Conservation (phyloP, 2,797 vertebrate species). For the Meda fulgida region DNA sequence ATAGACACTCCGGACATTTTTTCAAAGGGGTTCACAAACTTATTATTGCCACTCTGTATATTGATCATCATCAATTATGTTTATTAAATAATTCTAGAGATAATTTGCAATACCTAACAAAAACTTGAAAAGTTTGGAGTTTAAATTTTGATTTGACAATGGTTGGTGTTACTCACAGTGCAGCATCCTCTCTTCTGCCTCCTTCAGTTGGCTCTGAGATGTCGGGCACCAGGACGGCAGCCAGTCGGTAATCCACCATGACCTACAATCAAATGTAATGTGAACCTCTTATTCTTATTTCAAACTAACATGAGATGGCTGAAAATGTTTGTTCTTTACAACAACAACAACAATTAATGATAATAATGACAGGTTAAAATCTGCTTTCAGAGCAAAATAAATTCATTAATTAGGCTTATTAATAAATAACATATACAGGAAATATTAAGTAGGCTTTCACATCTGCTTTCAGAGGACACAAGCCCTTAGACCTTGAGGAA, state of each 20-base stretch:
- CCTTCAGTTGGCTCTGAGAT: slow-evolving; percentile 84
- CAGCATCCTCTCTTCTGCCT: slow-evolving; percentile 91
- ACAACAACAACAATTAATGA: neutral
- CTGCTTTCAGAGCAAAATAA: neutral
- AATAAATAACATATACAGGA: neutral
- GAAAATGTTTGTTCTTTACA: neutral
- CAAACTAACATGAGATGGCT: neutral
- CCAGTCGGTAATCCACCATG: slow-evolving; percentile 90
- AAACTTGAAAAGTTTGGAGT: neutral
- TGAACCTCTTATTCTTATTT: neutral
- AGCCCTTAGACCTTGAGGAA: neutral
- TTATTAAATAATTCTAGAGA: neutral
- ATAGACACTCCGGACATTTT: neutral
- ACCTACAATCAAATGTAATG: slow-evolving; percentile 73
- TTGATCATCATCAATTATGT: neutral
- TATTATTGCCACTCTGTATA: neutral
- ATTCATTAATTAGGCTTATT: too few species aligned
- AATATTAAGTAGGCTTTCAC: neutral
- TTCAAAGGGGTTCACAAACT: neutral
- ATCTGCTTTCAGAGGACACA: neutral
- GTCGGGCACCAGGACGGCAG: slow-evolving; percentile 95
- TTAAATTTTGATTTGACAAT: neutral
- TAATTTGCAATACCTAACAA: neutral
- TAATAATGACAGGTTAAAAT: neutral
- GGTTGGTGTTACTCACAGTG: slow-evolving; percentile 80